Evolutionary conservation across 1,140 invertebrate genomes (phyloP).

Genomic region (Melipona quadrifasciata): DNA sequence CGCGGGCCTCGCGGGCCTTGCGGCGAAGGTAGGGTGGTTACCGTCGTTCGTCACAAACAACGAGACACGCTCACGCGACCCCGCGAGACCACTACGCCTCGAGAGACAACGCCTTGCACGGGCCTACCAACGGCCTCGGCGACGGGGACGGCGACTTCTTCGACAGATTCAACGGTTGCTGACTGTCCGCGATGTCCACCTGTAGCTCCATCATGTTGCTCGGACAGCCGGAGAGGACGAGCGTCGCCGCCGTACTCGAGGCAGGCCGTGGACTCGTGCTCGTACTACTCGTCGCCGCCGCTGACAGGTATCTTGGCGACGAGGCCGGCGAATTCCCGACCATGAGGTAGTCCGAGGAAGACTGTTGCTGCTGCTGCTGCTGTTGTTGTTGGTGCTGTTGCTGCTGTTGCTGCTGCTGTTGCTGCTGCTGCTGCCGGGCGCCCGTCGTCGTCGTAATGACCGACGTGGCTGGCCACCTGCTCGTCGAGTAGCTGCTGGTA

Average conservation of each 20-base stretch:
- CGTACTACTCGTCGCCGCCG: conserved; percentile 76
- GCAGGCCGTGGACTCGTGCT: conserved; percentile 78
- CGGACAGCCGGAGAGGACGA: conserved; percentile 76
- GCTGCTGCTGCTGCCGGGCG: conserved; percentile 68
- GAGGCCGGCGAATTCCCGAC: conserved; percentile 75
- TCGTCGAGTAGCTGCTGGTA: conserved; percentile 76
- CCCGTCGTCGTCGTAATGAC: conserved; percentile 80
- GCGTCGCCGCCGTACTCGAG: conserved; percentile 77
- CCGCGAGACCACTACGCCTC: conserved; percentile 82
- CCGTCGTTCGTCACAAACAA: conserved; percentile 1
- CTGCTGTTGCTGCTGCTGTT: conserved; percentile 66
- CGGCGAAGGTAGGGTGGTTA: background rate
- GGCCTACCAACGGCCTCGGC: conserved; percentile 82
- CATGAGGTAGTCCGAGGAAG: conserved; percentile 74
- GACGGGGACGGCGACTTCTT: conserved; percentile 93
- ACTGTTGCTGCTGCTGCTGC: conserved; percentile 72
- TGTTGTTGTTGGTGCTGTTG: conserved; percentile 68
- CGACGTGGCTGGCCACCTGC: conserved; percentile 76
- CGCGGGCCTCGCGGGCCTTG: background rate
- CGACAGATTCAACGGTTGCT: conserved; percentile 92
- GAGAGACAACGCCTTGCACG: conserved; percentile 83
- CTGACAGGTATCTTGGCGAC: conserved; percentile 76
- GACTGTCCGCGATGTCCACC: conserved; percentile 90
- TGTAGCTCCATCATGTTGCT: conserved; percentile 88
- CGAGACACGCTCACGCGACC: background rate